Conservation (phyloP, 37 sponge, comb jelly and placozoan genomes). For the Aplysina aerophoba region DNA sequence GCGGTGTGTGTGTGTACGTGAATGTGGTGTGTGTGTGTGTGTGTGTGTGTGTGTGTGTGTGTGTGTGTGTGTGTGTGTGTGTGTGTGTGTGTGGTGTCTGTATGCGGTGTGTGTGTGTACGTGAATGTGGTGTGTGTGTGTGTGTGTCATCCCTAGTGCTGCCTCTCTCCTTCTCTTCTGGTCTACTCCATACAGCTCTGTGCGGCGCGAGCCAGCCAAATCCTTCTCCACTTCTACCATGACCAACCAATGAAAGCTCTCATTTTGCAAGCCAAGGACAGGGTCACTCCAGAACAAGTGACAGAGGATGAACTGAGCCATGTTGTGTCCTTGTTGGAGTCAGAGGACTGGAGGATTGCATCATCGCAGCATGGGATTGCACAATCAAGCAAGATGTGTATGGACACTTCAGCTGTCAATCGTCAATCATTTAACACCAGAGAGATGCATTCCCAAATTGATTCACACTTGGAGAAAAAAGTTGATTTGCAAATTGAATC, state of each 20-base stretch:
- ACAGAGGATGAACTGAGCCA: neutral
- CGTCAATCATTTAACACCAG: too few relatives aligned
- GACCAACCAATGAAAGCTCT: neutral
- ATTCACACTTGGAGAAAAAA: neutral
- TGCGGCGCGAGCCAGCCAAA: conserved; percentile 4
- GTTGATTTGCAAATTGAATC: neutral
- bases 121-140: too few relatives aligned
- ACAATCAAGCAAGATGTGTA: neutral
- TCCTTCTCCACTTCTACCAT: conserved; percentile 25
- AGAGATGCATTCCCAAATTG: too few relatives aligned
- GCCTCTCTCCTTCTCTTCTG: neutral
- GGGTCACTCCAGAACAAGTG: neutral
- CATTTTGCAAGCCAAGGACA: neutral
- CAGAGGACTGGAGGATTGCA: conserved; percentile 18
- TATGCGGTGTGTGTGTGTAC: too few relatives aligned
- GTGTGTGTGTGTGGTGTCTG: too few relatives aligned
- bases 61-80: too few relatives aligned
- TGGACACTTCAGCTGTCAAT: neutral
- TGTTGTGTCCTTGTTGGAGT: neutral
- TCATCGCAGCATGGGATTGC: neutral
- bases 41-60: too few relatives aligned
- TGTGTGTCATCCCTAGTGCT: neutral
- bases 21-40: too few relatives aligned
- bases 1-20: too few relatives aligned
- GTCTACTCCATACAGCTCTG: neutral